These are phyloP conservation scores for Danionella dracula DNA, from an alignment of 2,797 vertebrate species.

Conservation along the genomic window DNA sequence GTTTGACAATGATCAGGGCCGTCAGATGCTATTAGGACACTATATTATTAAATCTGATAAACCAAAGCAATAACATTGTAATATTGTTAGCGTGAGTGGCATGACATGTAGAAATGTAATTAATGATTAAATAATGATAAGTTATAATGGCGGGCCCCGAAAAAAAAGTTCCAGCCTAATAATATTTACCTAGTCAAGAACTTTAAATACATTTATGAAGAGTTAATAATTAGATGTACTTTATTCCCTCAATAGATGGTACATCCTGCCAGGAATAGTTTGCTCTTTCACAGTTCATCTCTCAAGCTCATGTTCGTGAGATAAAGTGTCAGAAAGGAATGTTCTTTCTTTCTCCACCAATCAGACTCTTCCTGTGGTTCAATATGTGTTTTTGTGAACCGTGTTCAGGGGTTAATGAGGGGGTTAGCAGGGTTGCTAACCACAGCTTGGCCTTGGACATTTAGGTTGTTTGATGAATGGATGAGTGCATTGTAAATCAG, in stretches of 20 bases:
- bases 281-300: slow-evolving; percentile 24
- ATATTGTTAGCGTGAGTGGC: slow-evolving; percentile 2
- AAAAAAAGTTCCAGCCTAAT: no score
- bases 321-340: slow-evolving; percentile 28
- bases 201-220: no score
- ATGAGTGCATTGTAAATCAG: slow-evolving; percentile 64
- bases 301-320: slow-evolving; percentile 33
- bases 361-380: slow-evolving; percentile 21
- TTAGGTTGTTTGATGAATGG: slow-evolving; percentile 59
- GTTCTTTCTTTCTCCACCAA: slow-evolving; percentile 42
- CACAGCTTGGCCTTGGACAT: slow-evolving; percentile 42
- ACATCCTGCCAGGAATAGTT: slow-evolving; percentile 17
- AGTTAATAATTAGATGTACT: no score
- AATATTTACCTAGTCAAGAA: no score
- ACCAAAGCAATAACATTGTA: background rate
- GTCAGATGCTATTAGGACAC: background rate
- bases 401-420: slow-evolving; percentile 48
- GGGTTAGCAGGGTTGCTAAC: slow-evolving; percentile 55
- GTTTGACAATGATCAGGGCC: background rate
- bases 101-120: no score
- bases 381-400: slow-evolving; percentile 42
- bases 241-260: slow-evolving; percentile 5
- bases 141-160: no score
- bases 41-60: background rate
- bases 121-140: no score